Percentiles rank a stretch among this genome's conserved stretches.
Evolutionary conservation across 2,797 vertebrate species (phyloP).

Genomic region (Danio kyathit): DNA sequence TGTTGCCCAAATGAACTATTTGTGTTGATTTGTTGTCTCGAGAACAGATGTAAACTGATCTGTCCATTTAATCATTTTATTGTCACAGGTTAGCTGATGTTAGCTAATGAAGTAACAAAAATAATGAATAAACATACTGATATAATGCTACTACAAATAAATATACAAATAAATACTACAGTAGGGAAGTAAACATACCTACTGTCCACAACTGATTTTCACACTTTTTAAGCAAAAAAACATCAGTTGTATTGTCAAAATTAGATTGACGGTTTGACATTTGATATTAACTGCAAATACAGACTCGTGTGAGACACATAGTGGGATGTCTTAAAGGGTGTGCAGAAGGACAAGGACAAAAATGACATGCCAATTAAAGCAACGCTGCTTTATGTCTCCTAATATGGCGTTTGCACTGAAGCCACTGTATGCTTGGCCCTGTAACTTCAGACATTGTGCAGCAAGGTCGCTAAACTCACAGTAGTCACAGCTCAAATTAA

Average conservation of each 20-base stretch:
- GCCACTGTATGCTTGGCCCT: constrained; percentile 14
- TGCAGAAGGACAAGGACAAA: constrained; percentile 11
- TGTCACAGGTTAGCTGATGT: too few species aligned
- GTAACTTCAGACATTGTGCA: constrained; percentile 39
- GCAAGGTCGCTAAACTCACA: constrained; percentile 59
- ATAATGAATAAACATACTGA: too few species aligned
- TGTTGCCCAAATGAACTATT: too few species aligned
- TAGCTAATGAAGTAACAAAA: too few species aligned
- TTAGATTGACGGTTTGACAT: neutral
- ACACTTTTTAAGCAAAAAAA: too few species aligned
- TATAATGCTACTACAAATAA: too few species aligned
- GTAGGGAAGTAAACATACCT: too few species aligned
- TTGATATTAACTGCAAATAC: constrained; percentile 1
- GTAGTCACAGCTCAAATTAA: constrained; percentile 59
- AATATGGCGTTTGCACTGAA: constrained; percentile 24
- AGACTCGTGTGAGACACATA: constrained; percentile 7
- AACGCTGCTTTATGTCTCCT: constrained; percentile 17
- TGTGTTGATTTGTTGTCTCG: too few species aligned
- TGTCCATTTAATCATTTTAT: too few species aligned
- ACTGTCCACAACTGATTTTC: too few species aligned
- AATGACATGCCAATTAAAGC: constrained; percentile 11
- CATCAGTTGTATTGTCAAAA: neutral
- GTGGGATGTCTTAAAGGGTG: neutral
- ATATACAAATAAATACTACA: too few species aligned
- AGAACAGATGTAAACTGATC: too few species aligned